Evolutionary conservation across 2,797 vertebrate species (phyloP).

Genomic region (Choloepus didactylus): DNA sequence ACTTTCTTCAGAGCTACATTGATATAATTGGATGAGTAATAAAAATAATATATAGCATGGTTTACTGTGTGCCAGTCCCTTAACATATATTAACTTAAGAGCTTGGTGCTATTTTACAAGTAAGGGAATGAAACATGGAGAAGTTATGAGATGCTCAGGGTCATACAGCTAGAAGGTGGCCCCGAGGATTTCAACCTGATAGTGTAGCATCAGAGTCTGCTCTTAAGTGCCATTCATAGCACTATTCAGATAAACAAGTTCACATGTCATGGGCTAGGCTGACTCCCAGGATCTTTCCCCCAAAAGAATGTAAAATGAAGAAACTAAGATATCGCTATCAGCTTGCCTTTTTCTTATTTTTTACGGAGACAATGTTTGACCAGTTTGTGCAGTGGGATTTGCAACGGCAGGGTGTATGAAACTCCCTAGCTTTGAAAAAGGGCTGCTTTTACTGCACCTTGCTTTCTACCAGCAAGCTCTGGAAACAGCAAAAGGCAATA

Average conservation of each 20-base stretch:
- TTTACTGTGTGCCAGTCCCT: background rate
- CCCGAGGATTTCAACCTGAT: background rate
- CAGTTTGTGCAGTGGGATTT: background rate
- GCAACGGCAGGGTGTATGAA: background rate
- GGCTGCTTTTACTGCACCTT: background rate
- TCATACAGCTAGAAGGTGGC: background rate
- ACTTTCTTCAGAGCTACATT: background rate
- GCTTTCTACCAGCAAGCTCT: background rate
- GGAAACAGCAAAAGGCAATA: background rate
- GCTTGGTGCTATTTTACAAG: background rate
- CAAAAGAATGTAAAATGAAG: conserved; percentile 22
- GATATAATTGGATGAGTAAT: background rate
- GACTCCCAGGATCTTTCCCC: background rate
- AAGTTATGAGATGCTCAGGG: background rate
- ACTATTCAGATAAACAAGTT: background rate
- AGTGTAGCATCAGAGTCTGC: background rate
- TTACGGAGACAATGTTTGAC: background rate
- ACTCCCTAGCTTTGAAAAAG: background rate
- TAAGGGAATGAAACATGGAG: background rate
- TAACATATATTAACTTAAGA: background rate
- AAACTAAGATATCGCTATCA: background rate
- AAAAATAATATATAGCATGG: background rate
- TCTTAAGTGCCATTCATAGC: background rate
- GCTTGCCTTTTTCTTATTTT: background rate
- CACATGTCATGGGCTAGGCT: background rate